Evolutionary conservation across 1,140 invertebrate species (phyloP).

Genomic region (Mya arenaria): DNA sequence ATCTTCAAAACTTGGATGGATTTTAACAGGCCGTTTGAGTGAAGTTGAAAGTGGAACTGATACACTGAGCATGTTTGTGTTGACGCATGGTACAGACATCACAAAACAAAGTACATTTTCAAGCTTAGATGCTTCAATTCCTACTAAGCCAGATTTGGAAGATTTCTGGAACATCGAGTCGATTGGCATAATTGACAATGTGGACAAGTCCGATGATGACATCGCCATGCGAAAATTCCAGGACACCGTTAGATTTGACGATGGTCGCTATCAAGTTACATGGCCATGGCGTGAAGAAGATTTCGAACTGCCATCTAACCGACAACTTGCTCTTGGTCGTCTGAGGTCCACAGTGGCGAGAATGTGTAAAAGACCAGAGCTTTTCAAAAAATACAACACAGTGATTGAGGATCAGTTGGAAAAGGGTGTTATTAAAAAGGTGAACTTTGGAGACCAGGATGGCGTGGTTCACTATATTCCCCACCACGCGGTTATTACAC

Average conservation of each 20-base stretch:
- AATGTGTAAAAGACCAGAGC: neutral
- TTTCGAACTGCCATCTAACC: neutral
- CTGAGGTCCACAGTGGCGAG: neutral
- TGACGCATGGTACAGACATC: constrained; percentile 40
- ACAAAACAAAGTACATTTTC: neutral
- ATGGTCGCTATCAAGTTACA: neutral
- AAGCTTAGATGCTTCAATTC: neutral
- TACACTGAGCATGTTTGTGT: neutral
- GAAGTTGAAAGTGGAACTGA: neutral
- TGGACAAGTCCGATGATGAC: neutral
- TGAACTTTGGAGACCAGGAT: neutral
- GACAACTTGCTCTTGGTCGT: neutral
- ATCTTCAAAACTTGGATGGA: constrained; percentile 42
- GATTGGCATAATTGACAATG: constrained; percentile 1
- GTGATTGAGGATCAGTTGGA: no score
- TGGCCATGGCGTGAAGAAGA: neutral
- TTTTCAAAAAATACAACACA: no score
- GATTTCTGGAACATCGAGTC: constrained; percentile 20
- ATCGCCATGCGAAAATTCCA: neutral
- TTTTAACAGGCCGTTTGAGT: neutral
- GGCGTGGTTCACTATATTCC: constrained; percentile 1
- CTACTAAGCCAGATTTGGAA: constrained; percentile 7
- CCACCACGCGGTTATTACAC: constrained; percentile 7
- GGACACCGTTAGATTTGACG: constrained; percentile 4
- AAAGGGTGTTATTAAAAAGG: neutral